Percentiles rank a stretch among this genome's conserved stretches.
Conservation (phyloP, 2,888 invertebrate species). For the Ectemnius cavifrons region DNA sequence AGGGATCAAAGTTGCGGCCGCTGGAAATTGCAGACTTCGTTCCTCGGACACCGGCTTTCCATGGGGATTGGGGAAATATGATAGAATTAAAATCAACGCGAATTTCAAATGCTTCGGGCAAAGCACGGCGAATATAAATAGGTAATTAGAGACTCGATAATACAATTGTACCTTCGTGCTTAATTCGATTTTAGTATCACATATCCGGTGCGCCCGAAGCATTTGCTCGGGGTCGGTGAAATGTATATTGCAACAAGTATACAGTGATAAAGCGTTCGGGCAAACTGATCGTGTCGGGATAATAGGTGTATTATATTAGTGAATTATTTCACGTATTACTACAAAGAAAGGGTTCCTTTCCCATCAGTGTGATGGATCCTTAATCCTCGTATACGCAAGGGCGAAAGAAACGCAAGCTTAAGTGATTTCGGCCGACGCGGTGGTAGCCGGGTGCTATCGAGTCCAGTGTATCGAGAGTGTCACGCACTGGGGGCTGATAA, state of each 20-base stretch:
- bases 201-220: too few species aligned
- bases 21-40: background rate
- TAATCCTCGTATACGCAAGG: conserved; percentile 4
- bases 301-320: too few species aligned
- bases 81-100: background rate
- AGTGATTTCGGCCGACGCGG: conserved; percentile 41
- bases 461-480: conserved; percentile 47
- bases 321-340: too few species aligned
- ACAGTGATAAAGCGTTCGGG: too few species aligned
- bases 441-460: conserved; percentile 44
- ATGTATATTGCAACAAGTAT: too few species aligned
- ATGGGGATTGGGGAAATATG: background rate
- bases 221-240: too few species aligned
- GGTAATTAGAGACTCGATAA: too few species aligned
- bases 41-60: background rate
- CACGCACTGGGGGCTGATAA: conserved; percentile 52
- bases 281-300: too few species aligned
- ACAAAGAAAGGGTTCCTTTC: too few species aligned
- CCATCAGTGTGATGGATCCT: too few species aligned
- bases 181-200: too few species aligned
- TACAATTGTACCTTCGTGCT: too few species aligned
- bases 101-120: background rate
- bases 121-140: background rate
- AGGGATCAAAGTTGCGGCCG: background rate
- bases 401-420: conserved; percentile 41